Conservation (phyloP, 2,113 vertebrate genomes). For the Columba janthina region DNA sequence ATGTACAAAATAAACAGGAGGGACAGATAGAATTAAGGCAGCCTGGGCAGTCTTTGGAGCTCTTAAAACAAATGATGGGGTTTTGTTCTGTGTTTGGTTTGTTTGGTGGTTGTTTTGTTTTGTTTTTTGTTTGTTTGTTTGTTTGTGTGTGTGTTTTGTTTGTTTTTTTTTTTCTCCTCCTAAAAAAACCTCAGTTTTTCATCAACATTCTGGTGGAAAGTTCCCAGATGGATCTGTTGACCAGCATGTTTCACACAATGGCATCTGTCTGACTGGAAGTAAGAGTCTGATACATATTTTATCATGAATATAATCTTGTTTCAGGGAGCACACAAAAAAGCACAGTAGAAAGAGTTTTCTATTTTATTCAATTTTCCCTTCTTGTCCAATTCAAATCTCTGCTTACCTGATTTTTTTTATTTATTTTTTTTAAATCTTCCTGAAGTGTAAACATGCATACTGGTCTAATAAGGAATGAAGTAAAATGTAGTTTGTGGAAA, state of each 20-base stretch:
- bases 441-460: background rate
- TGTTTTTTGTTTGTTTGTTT: no score
- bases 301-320: background rate
- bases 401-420: background rate
- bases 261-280: conserved; percentile 7
- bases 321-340: background rate
- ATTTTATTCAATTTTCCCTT: background rate
- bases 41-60: background rate
- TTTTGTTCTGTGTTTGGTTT: no score
- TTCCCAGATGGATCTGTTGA: background rate
- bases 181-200: background rate
- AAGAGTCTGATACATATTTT: background rate
- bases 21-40: background rate
- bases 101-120: background rate
- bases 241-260: background rate
- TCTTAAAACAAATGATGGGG: no score
- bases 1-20: background rate
- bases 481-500: background rate
- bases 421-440: background rate
- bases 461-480: background rate
- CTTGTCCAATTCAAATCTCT: background rate
- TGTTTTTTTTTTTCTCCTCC: fast-evolving
- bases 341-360: background rate
- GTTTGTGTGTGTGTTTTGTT: no score
- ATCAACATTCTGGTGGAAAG: background rate